Evolutionary conservation across 2,797 vertebrate species (phyloP).

Genomic region (Notolepis coatsorum): DNA sequence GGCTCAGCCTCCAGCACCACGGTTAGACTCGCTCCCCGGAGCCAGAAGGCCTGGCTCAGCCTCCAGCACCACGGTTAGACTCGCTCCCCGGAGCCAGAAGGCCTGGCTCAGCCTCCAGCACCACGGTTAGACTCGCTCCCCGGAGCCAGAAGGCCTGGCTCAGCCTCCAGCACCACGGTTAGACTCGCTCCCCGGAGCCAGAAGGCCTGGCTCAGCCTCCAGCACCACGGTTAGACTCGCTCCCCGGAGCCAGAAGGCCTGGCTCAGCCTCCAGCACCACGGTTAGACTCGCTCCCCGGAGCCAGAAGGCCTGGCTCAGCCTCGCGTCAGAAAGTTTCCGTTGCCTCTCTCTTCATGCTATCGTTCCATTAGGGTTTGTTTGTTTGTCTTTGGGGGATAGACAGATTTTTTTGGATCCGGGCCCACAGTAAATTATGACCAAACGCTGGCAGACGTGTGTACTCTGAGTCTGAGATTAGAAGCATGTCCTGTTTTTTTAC

Average conservation of each 20-base stretch:
- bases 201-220: neutral
- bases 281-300: constrained; percentile 24
- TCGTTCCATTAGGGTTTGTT: constrained; percentile 66
- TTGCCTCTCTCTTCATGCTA: constrained; percentile 47
- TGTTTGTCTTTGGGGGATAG: constrained; percentile 63
- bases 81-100: constrained; percentile 24
- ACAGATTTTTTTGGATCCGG: constrained; percentile 45
- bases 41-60: constrained; percentile 11
- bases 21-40: constrained; percentile 24
- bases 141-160: constrained; percentile 21
- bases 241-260: constrained; percentile 27
- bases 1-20: constrained; percentile 5
- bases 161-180: constrained; percentile 6
- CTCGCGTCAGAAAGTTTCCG: constrained; percentile 33
- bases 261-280: constrained; percentile 5
- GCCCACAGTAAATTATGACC: constrained; percentile 50
- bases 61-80: constrained; percentile 18
- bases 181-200: constrained; percentile 26
- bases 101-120: neutral
- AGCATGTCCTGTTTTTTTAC: constrained; percentile 60
- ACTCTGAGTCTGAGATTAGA: constrained; percentile 45
- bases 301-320: constrained; percentile 32
- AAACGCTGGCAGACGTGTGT: constrained; percentile 51
- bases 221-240: constrained; percentile 23
- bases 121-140: constrained; percentile 30